Evolutionary conservation across 2,113 vertebrate genomes (phyloP).

Genomic region (Chunga burmeisteri): DNA sequence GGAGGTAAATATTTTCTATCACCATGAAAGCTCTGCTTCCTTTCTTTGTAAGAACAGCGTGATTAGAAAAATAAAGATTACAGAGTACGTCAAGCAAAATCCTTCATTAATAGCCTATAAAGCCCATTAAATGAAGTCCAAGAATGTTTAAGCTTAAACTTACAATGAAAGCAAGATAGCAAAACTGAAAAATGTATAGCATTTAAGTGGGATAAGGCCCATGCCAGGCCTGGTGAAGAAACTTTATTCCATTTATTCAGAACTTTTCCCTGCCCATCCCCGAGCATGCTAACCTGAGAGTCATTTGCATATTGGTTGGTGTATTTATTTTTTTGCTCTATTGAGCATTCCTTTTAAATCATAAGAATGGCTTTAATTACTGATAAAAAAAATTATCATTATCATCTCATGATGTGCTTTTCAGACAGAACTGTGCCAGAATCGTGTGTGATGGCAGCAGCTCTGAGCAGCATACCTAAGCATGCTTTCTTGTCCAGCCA

Average conservation of each 20-base stretch:
- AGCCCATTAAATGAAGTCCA: neutral
- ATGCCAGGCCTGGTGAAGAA: neutral
- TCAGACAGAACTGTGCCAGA: neutral
- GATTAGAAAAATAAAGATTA: neutral
- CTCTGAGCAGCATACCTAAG: neutral
- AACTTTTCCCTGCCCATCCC: neutral
- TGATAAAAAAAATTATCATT: neutral
- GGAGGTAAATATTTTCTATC: neutral
- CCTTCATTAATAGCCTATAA: neutral
- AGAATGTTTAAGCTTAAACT: neutral
- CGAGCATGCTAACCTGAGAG: neutral
- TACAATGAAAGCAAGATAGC: neutral
- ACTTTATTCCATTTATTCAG: neutral
- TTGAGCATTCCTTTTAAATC: neutral
- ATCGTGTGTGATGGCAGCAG: neutral
- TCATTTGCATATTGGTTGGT: neutral
- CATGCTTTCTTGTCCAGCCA: neutral
- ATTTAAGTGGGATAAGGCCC: neutral
- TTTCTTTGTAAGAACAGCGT: neutral
- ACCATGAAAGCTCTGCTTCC: neutral
- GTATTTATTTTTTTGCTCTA: neutral
- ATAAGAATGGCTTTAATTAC: neutral
- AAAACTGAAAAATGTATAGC: neutral
- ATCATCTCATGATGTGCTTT: accelerated
- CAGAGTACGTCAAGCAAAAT: neutral